Evolutionary conservation across 2,888 invertebrate genomes (phyloP).

Genomic region (Acrobeloides nanus): DNA sequence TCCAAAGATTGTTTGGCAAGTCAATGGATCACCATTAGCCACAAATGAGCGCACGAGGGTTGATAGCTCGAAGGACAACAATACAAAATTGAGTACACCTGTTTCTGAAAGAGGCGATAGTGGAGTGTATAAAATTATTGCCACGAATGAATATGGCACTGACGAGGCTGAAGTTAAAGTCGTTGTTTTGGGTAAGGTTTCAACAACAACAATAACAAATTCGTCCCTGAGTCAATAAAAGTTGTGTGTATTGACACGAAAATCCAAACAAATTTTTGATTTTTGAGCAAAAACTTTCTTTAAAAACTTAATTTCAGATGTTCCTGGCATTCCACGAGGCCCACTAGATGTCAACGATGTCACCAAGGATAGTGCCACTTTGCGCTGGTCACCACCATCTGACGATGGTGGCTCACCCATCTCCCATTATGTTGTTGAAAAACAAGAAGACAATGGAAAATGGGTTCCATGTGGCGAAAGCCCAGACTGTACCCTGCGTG

Average conservation of each 20-base stretch:
- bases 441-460: constrained; percentile 58
- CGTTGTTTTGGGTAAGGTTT: constrained; percentile 67
- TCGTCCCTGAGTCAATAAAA: no score
- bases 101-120: constrained; percentile 77
- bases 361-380: constrained; percentile 77
- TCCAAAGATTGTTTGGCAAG: constrained; percentile 76
- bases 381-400: constrained; percentile 70
- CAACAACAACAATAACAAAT: constrained; percentile 56
- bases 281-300: constrained; percentile 1
- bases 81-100: constrained; percentile 72
- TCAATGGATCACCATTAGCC: constrained; percentile 66
- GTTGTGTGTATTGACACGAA: no score
- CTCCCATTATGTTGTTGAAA: constrained; percentile 82
- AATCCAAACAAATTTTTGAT: no score
- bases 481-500: constrained; percentile 49
- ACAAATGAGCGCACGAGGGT: constrained; percentile 66
- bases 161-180: constrained; percentile 58
- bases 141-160: constrained; percentile 57
- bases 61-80: constrained; percentile 70
- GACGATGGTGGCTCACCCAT: constrained; percentile 83
- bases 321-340: constrained; percentile 65
- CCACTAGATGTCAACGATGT: constrained; percentile 75
- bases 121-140: constrained; percentile 57
- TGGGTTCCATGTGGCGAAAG: constrained; percentile 54
- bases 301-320: constrained; percentile 25